Evolutionary conservation across 2,888 invertebrate genomes (phyloP), one percentile per base, ranked within the genome.

Genomic region (Drosophila subsilvestris): DNA sequence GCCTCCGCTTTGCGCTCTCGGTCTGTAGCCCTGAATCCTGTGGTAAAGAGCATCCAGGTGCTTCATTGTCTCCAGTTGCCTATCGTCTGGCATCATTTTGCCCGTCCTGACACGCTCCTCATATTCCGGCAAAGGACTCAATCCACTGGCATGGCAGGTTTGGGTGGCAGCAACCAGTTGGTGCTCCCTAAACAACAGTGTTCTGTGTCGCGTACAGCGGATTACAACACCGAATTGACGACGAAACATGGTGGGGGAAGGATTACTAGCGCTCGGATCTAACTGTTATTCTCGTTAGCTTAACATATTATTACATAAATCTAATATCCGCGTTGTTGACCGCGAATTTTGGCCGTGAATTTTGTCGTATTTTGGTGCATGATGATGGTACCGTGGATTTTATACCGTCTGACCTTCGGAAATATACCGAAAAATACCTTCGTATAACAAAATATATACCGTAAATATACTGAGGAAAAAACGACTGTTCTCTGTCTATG

Each of bases 21-120:
- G 91, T 20, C 57, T 59, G 63, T 91, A 91, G 0, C 56, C 66
- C 4, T 88, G 86, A 27, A 89, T 95, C 94, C 77, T 92, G 88
- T 90, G 95, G 96, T 67, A 93, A 87, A 84, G 94, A 32, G 92
- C 92, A 88, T 98, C 95, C 60, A 98, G 93, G 25, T 94, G 93
- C 75, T 94, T 91, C 29, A 95, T 94, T 14, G 98, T 94, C 86
- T 93, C 93, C 72, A 94, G 93, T 90, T 98, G 98, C 87, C 96
- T 94, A 20, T 93, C 92, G 92, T 98, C 98, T 58, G 93, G 93
- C 76, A 93, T 91, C 61, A 96, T 88, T 84, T 93, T 93, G 7
- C 95, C 95, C 55, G 92, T 92, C 44, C 93, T 89, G 32, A 96
- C 93, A 91, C 94, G 95, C 55, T 93, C 90, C 27, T 93, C 91